These are phyloP conservation scores for Drosophila seclusa DNA, from an alignment of 2,888 invertebrate genomes.

Conservation along the genomic window DNA sequence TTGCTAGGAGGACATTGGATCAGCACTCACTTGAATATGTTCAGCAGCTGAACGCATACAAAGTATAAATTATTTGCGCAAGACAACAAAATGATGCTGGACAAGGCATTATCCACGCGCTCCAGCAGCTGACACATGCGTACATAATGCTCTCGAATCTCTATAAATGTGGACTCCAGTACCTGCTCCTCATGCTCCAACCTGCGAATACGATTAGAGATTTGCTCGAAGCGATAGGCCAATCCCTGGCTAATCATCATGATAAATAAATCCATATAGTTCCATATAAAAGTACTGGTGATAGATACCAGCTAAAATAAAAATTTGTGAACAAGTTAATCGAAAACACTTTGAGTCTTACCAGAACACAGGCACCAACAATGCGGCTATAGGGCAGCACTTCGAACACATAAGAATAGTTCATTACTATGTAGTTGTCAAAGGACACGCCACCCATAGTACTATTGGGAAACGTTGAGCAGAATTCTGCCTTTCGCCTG, in stretches of 20 bases:
- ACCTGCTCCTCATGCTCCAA: conserved; percentile 77
- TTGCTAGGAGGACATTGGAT: too few species aligned
- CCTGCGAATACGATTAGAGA: conserved; percentile 85
- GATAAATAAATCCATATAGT: conserved; percentile 90
- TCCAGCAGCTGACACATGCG: conserved; percentile 88
- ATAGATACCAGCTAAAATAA: conserved; percentile 64
- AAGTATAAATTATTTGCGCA: conserved; percentile 90
- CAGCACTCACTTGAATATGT: conserved; percentile 84
- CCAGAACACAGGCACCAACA: conserved; percentile 67
- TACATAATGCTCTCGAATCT: conserved; percentile 89
- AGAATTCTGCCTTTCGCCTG: conserved; percentile 51
- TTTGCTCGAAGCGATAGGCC: conserved; percentile 88
- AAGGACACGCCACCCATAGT: conserved; percentile 54
- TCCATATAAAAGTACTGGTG: conserved; percentile 88
- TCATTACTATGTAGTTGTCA: conserved; percentile 58
- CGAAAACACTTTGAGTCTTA: conserved; percentile 39
- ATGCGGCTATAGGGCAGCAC: conserved; percentile 67
- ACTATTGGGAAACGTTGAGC: conserved; percentile 58
- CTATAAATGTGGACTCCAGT: conserved; percentile 86
- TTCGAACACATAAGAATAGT: conserved; percentile 77
- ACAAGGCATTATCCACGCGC: conserved; percentile 87
- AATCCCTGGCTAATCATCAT: conserved; percentile 89
- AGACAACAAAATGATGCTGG: conserved; percentile 89
- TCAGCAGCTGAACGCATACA: conserved; percentile 90
- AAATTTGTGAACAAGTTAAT: neutral